Percentiles rank a stretch among this genome's conserved stretches.
phyloP scores from a whole-genome alignment of 2,113 vertebrate genomes.

The Tautogolabrus adspersus region DNA sequence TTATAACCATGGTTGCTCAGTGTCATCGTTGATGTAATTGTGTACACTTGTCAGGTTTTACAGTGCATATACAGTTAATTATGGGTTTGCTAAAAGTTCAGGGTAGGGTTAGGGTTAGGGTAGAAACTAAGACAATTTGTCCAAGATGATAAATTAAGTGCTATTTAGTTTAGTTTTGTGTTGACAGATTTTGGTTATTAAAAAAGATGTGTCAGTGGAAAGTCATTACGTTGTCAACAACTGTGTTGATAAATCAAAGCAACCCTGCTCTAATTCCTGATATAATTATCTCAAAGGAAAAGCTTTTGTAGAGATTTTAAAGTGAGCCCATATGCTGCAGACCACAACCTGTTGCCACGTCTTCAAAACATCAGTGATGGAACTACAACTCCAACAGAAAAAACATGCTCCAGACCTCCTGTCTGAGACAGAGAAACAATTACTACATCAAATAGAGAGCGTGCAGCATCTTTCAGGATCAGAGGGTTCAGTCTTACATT shows the following conservation, averaged over 20 bases:
- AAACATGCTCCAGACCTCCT: conserved; percentile 47
- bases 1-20: conserved; percentile 33
- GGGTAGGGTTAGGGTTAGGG: too few species aligned
- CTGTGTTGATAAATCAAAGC: conserved; percentile 66
- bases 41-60: conserved; percentile 1
- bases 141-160: conserved; percentile 45
- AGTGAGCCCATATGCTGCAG: conserved; percentile 76
- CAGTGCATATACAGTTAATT: conserved; percentile 60
- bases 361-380: conserved; percentile 67
- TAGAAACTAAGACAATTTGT: conserved; percentile 34
- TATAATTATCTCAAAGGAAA: conserved; percentile 73
- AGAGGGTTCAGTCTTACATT: conserved; percentile 54
- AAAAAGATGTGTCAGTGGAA: conserved; percentile 50
- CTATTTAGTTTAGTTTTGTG: conserved; percentile 32
- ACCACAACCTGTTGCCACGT: conserved; percentile 71
- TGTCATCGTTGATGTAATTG: conserved; percentile 58
- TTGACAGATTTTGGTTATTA: conserved; percentile 37
- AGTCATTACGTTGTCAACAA: conserved; percentile 64
- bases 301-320: conserved; percentile 56
- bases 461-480: conserved; percentile 40
- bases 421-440: conserved; percentile 59
- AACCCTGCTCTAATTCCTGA: conserved; percentile 53
- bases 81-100: conserved; percentile 49
- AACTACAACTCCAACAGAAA: conserved; percentile 45
- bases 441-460: conserved; percentile 63